Percentiles rank a stretch among this genome's conserved stretches.
These are phyloP conservation scores for Morpho helenor DNA, from an alignment of 2,888 invertebrate species.

Conservation along the genomic window DNA sequence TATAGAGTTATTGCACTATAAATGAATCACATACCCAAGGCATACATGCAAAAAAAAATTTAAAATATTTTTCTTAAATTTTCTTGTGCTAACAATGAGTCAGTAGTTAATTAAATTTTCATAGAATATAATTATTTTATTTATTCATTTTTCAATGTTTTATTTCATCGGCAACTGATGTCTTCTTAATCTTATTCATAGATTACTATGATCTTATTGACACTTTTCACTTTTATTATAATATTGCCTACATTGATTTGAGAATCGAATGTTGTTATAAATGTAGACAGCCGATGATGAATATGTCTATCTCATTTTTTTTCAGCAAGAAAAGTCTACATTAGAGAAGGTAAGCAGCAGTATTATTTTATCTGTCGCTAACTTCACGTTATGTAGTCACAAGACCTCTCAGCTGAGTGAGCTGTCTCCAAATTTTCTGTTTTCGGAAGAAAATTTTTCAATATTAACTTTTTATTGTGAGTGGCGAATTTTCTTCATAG, in stretches of 20 bases:
- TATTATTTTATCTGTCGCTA: conserved; percentile 34
- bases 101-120: too few species aligned
- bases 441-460: conserved; percentile 41
- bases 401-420: conserved; percentile 78
- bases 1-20: too few species aligned
- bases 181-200: too few species aligned
- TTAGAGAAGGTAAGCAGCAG: conserved; percentile 67
- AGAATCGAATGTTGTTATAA: conserved; percentile 24
- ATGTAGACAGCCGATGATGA: conserved; percentile 32
- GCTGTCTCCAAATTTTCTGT: conserved; percentile 44
- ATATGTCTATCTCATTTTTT: conserved; percentile 53
- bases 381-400: conserved; percentile 68
- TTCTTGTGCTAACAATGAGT: too few species aligned
- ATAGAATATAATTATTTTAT: too few species aligned
- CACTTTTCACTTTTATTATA: conserved; percentile 14
- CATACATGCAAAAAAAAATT: too few species aligned
- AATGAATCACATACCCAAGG: too few species aligned
- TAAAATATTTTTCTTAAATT: too few species aligned
- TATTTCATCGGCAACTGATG: too few species aligned
- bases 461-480: conserved; percentile 29
- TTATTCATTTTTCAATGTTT: too few species aligned
- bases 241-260: conserved; percentile 24
- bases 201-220: not conserved
- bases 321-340: conserved; percentile 48
- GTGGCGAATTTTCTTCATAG: conserved; percentile 27